Evolutionary conservation across 2,888 invertebrate species (phyloP), one percentile per base, ranked within the genome.

Genomic region (Capitulum mitella): DNA sequence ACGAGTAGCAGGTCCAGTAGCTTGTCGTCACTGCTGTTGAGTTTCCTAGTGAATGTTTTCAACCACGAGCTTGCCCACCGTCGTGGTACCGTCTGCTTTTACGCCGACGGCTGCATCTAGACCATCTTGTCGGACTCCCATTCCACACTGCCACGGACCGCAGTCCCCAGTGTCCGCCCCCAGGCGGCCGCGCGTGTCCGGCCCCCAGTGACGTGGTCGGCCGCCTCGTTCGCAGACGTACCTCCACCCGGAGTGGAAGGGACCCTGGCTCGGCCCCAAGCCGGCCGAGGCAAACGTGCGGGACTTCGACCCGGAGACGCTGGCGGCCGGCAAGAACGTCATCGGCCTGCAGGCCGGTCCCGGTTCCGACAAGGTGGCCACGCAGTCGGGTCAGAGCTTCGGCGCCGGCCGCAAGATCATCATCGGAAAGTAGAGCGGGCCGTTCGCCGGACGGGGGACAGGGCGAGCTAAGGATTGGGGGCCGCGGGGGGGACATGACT

Each of bases 311-410:
- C 96, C 97, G 0, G 97, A 97, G 85, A 93, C 93, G 85, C 85
- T 97, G 84, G 91, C 91, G 83, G 95, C 95, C 82, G 96, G 96
- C 43, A 90, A 97, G 87, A 90, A 92, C 82, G 89, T 95, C 84
- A 93, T 98, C 84, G 96, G 97, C 84, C 92, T 98, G 78, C 97
- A 98, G 87, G 96, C 95, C 83, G 64, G 64, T 19, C 32, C 51
- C 22, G 98, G 98, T 80, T 92, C 92, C 86, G 98, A 98, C 91
- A 95, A 97, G 88, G 97, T 97, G 70, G 97, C 97, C 83, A 92
- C 93, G 81, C 97, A 97, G 87, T 91, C 95, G 46, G 97, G 97
- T 40, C 91, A 91, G 86, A 97, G 93, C 87, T 89, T 96, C 80
- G 97, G 97, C 82, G 94, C 94, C 82, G 91, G 92, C 83, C 92